Evolutionary conservation across 2,113 vertebrate species (phyloP).

Genomic region (Reinhardtius hippoglossoides): DNA sequence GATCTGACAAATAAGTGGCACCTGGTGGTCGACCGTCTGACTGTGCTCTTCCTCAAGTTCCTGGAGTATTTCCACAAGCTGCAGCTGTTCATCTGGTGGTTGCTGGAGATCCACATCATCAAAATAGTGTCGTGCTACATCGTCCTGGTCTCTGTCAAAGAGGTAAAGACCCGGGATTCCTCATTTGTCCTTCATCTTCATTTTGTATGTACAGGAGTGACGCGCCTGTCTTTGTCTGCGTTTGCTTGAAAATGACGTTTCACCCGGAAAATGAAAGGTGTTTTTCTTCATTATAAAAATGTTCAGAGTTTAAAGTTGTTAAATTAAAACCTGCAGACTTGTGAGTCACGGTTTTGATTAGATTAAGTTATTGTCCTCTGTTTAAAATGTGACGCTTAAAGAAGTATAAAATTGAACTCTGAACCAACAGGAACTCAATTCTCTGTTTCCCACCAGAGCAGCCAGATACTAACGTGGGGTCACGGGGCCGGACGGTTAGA

Average conservation of each 20-base stretch:
- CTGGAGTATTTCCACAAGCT: conserved; percentile 96
- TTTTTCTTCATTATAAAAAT: not conserved
- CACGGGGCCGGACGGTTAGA: too few relatives aligned
- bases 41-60: conserved; percentile 96
- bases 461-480: too few relatives aligned
- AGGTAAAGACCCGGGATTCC: conserved; percentile 80
- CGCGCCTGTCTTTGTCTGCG: too few relatives aligned
- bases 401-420: too few relatives aligned
- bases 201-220: too few relatives aligned
- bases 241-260: too few relatives aligned
- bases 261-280: too few relatives aligned
- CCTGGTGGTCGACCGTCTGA: conserved; percentile 95
- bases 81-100: conserved; percentile 97
- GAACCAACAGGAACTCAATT: too few relatives aligned
- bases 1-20: conserved; percentile 97
- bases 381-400: too few relatives aligned
- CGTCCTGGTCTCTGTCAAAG: conserved; percentile 91
- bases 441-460: too few relatives aligned
- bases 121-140: conserved; percentile 97
- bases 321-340: not conserved
- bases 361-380: too few relatives aligned
- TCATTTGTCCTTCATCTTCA: not conserved
- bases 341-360: too few relatives aligned
- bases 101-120: conserved; percentile 96
- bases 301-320: not conserved